Evolutionary conservation across 1,140 invertebrate species (phyloP).

Genomic region (Zophobas morio): DNA sequence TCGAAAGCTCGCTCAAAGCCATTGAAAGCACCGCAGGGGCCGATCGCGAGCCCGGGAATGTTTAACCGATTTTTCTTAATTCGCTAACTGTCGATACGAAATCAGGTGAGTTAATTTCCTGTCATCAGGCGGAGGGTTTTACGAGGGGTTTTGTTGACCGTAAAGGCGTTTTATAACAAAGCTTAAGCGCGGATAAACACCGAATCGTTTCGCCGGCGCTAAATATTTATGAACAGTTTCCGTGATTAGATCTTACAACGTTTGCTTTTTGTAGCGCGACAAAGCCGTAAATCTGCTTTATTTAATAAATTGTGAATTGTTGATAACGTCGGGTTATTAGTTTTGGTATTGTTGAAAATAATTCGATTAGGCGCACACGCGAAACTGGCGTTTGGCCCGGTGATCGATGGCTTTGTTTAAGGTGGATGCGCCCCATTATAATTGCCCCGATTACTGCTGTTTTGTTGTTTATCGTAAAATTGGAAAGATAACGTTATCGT

Average conservation of each 20-base stretch:
- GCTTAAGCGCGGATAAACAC: conserved; percentile 15
- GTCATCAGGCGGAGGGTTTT: background rate
- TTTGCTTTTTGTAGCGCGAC: conserved; percentile 7
- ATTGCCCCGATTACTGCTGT: too few relatives aligned
- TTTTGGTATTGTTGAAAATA: conserved; percentile 14
- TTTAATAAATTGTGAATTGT: conserved; percentile 7
- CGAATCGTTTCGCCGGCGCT: background rate
- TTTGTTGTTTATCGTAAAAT: too few relatives aligned
- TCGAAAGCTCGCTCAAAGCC: background rate
- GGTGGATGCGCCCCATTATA: conserved; percentile 1
- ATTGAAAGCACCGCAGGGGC: conserved; percentile 28
- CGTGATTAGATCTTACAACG: conserved; percentile 28
- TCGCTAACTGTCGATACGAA: background rate
- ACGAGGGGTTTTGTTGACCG: background rate
- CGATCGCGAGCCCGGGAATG: background rate
- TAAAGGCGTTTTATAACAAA: conserved; percentile 3
- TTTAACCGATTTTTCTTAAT: conserved; percentile 34
- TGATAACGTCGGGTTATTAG: conserved; percentile 27
- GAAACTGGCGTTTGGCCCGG: background rate
- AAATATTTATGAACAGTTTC: conserved; percentile 34
- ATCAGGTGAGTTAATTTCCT: conserved; percentile 28
- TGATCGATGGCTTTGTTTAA: background rate
- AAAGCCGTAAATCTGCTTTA: conserved; percentile 19
- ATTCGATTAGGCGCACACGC: conserved; percentile 24
- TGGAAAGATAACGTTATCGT: too few relatives aligned